A percentile compares a stretch with the other conserved stretches of the same genome.
These are phyloP conservation scores for Aplocera efformata DNA, from an alignment of 2,888 invertebrate genomes.

Conservation along the genomic window DNA sequence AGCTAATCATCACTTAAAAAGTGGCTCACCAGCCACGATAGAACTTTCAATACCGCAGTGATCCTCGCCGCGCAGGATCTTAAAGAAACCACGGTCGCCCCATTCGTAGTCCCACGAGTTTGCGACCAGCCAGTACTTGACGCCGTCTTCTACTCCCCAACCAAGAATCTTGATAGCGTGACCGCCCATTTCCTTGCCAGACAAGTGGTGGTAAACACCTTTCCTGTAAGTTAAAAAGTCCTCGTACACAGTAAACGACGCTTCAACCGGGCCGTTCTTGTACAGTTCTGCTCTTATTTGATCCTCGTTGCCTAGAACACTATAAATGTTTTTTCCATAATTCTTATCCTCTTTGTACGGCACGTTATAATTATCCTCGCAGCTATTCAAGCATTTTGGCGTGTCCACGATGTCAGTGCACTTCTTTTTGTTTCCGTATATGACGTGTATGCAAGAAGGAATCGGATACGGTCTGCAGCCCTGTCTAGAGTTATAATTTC, in stretches of 20 bases:
- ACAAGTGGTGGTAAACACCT: conserved; percentile 85
- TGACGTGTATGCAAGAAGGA: conserved; percentile 94
- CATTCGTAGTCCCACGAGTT: conserved; percentile 95
- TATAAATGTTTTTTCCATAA: conserved; percentile 84
- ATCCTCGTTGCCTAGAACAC: conserved; percentile 79
- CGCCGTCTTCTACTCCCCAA: conserved; percentile 86
- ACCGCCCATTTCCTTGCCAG: conserved; percentile 87
- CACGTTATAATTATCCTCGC: conserved; percentile 83
- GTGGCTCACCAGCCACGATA: conserved; percentile 85
- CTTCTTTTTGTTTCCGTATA: conserved; percentile 86
- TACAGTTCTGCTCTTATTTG: conserved; percentile 90
- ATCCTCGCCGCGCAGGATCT: conserved; percentile 88
- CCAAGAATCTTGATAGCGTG: conserved; percentile 93
- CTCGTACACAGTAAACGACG: conserved; percentile 90
- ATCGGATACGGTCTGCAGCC: conserved; percentile 94
- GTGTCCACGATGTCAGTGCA: conserved; percentile 85
- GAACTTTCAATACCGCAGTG: conserved; percentile 88
- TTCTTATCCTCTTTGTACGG: conserved; percentile 88
- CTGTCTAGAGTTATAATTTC: conserved; percentile 86
- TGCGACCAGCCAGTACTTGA: conserved; percentile 89
- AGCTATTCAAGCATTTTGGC: conserved; percentile 87
- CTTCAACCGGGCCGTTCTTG: conserved; percentile 94
- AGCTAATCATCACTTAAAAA: conserved; percentile 22
- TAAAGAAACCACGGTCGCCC: conserved; percentile 91
- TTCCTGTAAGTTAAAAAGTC: conserved; percentile 92